Evolutionary conservation across 2,113 vertebrate genomes (phyloP), one percentile per base, ranked within the genome.

Genomic region (Pungitius pungitius): DNA sequence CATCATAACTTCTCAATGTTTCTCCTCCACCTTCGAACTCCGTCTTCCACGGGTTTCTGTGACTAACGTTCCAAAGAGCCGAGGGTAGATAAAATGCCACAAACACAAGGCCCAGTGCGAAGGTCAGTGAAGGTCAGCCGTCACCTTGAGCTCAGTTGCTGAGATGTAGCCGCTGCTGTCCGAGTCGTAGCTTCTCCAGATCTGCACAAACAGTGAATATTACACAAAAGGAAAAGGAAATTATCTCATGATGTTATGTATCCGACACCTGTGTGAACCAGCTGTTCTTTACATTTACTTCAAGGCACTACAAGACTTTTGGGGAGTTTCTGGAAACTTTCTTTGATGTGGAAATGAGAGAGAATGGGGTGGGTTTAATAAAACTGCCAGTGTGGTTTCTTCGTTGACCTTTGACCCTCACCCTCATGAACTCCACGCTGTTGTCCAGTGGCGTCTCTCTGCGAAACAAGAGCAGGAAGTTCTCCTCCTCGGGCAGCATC

Each of bases 381-480:
- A 26, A 24, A 7, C 33, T 35, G 4, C 33, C 33, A 6, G 33
- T 35, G 33, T 7, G 33, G 1, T 35, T 35, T 35, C 33, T 6
- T 6, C n/a, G 54, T 56, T 51, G 63, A 73, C 43, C 65, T 76
- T 72, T 62, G 62, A 74, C 43, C 93, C 95, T 84, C 71, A 97
- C 97, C 94, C 94, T 89, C 96, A 98, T 99, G 54, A 99, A 98
- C 91, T 98, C 96, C 87, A 99, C 96, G 0, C 97, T 99, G 90
- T 95, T 96, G 88, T 97, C 95, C 93, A 99, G 86, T 2, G 96
- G 96, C 1, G 94, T 94, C 92, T 98, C 97, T 77, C 93, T 81
- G 75, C 93, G 96, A 80, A 99, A 99, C 81, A 97, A 85, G 64
- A 98, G 92, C 58, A 99, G 92, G 82, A 99, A 99, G 85, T 95